Percentiles rank a stretch among this genome's conserved stretches.
Evolutionary conservation across 2,113 vertebrate genomes (phyloP).

Genomic region (Felis catus): DNA sequence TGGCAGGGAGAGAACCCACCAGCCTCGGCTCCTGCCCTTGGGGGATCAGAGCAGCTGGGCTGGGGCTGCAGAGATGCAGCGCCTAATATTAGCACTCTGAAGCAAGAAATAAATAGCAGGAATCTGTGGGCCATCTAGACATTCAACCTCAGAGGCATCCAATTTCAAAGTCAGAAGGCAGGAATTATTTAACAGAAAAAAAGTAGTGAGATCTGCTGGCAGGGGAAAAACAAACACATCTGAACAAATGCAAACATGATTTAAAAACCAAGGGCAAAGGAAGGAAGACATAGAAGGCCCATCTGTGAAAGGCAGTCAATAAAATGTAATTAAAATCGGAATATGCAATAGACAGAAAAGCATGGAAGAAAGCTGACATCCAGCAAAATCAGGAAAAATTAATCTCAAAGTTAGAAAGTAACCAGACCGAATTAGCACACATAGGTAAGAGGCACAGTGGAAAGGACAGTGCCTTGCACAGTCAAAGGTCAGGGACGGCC

Average conservation of each 20-base stretch:
- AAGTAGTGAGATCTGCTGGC: background rate
- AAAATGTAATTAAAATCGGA: background rate
- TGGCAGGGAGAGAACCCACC: background rate
- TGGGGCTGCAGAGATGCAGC: background rate
- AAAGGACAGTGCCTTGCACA: background rate
- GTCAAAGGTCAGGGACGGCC: rapidly evolving
- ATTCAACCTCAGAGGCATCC: background rate
- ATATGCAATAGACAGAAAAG: background rate
- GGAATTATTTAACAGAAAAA: background rate
- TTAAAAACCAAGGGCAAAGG: background rate
- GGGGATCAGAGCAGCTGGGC: background rate
- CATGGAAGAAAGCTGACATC: background rate
- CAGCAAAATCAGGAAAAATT: background rate
- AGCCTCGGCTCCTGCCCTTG: background rate
- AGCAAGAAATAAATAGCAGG: background rate
- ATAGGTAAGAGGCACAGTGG: background rate
- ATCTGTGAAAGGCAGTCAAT: background rate
- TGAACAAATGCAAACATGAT: background rate
- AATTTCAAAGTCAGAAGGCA: conserved; percentile 1
- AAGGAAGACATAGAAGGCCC: background rate
- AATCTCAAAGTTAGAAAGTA: background rate
- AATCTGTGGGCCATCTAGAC: background rate
- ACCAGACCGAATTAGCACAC: background rate
- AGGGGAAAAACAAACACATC: background rate
- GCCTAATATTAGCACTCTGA: background rate